Conservation (phyloP, 1,140 invertebrate species). For the Adoxophyes honmai region DNA sequence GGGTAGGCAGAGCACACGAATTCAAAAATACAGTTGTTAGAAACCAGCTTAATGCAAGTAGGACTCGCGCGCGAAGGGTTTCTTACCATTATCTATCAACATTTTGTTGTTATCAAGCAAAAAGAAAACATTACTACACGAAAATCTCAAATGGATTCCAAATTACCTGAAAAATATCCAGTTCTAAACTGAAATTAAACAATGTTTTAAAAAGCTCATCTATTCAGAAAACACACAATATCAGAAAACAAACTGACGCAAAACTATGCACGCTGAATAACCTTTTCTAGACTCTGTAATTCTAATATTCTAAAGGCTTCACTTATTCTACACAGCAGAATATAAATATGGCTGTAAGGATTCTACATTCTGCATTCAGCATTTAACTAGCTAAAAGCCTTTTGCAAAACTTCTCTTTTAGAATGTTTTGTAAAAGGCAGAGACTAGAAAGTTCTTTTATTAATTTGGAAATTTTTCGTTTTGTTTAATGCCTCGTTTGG, state of each 20-base stretch:
- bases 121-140: too few relatives aligned
- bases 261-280: slow-evolving; percentile 11
- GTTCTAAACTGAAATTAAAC: neutral
- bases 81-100: too few relatives aligned
- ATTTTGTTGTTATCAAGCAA: too few relatives aligned
- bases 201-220: neutral
- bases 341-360: neutral
- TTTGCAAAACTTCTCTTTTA: neutral
- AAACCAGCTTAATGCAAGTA: too few relatives aligned
- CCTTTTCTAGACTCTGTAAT: neutral
- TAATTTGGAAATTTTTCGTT: neutral
- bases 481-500: neutral
- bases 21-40: too few relatives aligned
- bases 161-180: too few relatives aligned
- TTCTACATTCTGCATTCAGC: too few relatives aligned
- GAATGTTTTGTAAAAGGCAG: neutral
- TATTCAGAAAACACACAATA: too few relatives aligned
- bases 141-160: too few relatives aligned
- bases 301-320: slow-evolving; percentile 1
- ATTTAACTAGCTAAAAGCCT: neutral
- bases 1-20: too few relatives aligned
- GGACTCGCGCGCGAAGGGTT: too few relatives aligned
- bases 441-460: neutral
- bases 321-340: neutral
- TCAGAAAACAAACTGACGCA: neutral